Percentiles rank a stretch among this genome's conserved stretches.
These are phyloP conservation scores for Lepisosteus oculatus DNA, from an alignment of 2,113 vertebrate genomes.

Conservation along the genomic window DNA sequence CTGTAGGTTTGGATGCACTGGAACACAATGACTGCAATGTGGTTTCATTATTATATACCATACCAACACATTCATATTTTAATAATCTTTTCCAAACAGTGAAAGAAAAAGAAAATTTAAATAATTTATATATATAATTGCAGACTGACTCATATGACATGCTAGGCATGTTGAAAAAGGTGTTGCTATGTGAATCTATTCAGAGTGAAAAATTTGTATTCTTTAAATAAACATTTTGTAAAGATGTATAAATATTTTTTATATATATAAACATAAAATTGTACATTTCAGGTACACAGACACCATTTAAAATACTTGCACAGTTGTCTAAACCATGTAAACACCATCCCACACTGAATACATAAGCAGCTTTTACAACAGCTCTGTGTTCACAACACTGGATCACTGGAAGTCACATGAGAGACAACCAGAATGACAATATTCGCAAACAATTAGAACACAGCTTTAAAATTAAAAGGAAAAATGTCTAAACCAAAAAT, in stretches of 20 bases:
- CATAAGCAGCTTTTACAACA: constrained; percentile 75
- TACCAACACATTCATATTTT: too few relatives aligned
- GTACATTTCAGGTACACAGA: constrained; percentile 80
- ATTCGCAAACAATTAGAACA: constrained; percentile 47
- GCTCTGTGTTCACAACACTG: constrained; percentile 58
- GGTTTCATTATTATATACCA: too few relatives aligned
- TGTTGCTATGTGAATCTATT: background rate
- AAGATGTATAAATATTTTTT: constrained; percentile 72
- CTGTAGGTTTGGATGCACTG: too few relatives aligned
- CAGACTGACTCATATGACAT: background rate
- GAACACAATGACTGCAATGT: too few relatives aligned
- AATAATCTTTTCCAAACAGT: too few relatives aligned
- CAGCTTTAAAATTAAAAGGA: constrained; percentile 41
- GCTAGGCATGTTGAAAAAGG: background rate
- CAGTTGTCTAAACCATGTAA: constrained; percentile 83
- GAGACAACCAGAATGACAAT: constrained; percentile 28
- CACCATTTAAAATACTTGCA: constrained; percentile 77
- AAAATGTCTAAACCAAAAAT: constrained; percentile 44
- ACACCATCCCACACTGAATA: constrained; percentile 85
- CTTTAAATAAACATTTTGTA: constrained; percentile 78
- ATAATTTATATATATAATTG: too few relatives aligned
- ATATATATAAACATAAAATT: constrained; percentile 74
- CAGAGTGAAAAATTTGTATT: constrained; percentile 48
- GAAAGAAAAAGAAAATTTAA: too few relatives aligned
- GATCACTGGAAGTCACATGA: constrained; percentile 44